Evolutionary conservation across 1,140 invertebrate genomes (phyloP).

Genomic region (Pantala flavescens): DNA sequence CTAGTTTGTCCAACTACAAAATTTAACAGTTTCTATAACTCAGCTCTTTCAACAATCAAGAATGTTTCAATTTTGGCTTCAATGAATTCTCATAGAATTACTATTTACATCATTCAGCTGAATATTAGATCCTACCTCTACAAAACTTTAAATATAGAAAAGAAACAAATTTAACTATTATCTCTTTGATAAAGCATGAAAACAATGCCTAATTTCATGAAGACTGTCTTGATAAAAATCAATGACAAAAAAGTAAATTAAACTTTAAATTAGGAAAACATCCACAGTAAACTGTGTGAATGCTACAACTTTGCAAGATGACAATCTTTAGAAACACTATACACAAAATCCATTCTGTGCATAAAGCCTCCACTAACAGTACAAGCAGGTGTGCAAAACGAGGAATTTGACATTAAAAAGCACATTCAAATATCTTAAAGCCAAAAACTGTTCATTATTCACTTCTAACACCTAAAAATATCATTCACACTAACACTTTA

Average conservation of each 20-base stretch:
- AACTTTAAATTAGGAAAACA: background rate
- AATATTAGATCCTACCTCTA: background rate
- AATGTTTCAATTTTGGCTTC: too few relatives aligned
- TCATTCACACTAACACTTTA: background rate
- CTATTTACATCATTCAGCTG: background rate
- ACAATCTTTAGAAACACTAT: background rate
- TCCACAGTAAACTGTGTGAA: background rate
- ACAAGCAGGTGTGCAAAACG: slow-evolving; percentile 7
- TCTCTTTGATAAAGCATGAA: background rate
- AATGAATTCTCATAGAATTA: background rate
- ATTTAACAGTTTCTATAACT: too few relatives aligned
- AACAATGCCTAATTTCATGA: background rate
- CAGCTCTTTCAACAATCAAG: too few relatives aligned
- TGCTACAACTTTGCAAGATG: background rate
- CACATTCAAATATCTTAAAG: background rate
- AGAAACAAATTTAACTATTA: background rate
- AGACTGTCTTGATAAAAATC: background rate
- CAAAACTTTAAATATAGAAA: background rate
- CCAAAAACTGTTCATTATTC: background rate
- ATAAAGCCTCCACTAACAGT: background rate
- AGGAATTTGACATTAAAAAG: background rate
- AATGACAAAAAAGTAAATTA: background rate
- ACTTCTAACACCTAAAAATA: background rate
- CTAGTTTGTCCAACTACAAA: too few relatives aligned
- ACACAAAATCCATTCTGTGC: slow-evolving; percentile 1